Conservation (phyloP, 2,888 invertebrate species). For the Eledone cirrhosa region DNA sequence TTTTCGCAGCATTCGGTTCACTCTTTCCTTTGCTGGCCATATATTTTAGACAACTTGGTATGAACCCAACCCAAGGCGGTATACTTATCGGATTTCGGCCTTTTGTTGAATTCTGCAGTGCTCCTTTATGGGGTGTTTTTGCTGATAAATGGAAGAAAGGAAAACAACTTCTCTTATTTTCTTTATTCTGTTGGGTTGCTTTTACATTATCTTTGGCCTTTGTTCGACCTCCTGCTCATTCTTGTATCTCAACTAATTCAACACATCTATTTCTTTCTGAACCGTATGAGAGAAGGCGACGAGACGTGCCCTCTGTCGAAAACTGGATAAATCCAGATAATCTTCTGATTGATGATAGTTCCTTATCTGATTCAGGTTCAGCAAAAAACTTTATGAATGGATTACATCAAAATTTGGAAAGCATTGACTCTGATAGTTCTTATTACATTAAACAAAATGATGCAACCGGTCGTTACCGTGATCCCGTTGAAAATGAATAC, state of each 20-base stretch:
- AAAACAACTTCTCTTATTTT: slow-evolving; percentile 83
- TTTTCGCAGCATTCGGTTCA: slow-evolving; percentile 98
- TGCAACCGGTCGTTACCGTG: background rate
- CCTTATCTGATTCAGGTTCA: background rate
- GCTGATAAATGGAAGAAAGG: slow-evolving; percentile 78
- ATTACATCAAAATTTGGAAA: background rate
- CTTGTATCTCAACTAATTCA: slow-evolving; percentile 79
- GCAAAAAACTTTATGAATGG: background rate
- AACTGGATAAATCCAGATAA: slow-evolving; percentile 14
- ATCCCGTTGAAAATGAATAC: background rate
- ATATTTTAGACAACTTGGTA: slow-evolving; percentile 99
- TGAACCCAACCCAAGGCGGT: slow-evolving; percentile 96
- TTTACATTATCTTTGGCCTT: slow-evolving; percentile 96
- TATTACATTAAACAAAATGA: background rate
- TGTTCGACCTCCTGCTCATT: slow-evolving; percentile 90
- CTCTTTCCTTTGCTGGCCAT: slow-evolving; percentile 98
- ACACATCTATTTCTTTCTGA: slow-evolving; percentile 70
- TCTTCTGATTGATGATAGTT: background rate
- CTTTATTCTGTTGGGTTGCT: slow-evolving; percentile 93
- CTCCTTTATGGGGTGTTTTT: slow-evolving; percentile 96
- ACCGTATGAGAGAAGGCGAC: slow-evolving; percentile 32
- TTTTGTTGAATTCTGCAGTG: slow-evolving; percentile 95
- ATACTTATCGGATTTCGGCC: slow-evolving; percentile 87
- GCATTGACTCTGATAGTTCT: background rate
- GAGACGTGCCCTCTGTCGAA: slow-evolving; percentile 26